A percentile compares a stretch with the other conserved stretches of the same genome.
phyloP scores from a whole-genome alignment of 2,113 vertebrate species.

The Forbesichthys papilliferus region DNA sequence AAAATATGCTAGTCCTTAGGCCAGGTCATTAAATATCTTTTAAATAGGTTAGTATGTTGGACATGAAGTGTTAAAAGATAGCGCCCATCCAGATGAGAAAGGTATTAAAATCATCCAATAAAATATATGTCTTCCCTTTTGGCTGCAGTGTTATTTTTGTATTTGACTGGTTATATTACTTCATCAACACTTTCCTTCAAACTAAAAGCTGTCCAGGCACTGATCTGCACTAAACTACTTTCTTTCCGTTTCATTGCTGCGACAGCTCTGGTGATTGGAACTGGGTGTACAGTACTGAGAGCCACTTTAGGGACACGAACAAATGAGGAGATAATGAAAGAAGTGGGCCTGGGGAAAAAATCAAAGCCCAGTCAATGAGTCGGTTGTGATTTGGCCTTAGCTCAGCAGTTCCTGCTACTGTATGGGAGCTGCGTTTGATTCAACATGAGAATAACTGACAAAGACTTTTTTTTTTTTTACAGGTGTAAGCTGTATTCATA shows the following conservation, averaged over 20 bases:
- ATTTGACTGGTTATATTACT: slow-evolving; percentile 7
- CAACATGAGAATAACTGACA: slow-evolving; percentile 61
- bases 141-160: background rate
- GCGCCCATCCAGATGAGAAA: no score
- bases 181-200: background rate
- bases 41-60: no score
- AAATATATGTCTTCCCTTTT: background rate
- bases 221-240: slow-evolving; percentile 14
- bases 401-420: slow-evolving; percentile 57
- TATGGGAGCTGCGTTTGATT: slow-evolving; percentile 49
- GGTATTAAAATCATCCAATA: no score
- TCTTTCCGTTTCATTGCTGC: slow-evolving; percentile 18
- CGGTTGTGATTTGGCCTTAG: slow-evolving; percentile 59
- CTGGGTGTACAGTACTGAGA: slow-evolving; percentile 20
- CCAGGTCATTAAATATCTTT: no score
- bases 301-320: slow-evolving; percentile 53
- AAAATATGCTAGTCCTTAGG: no score
- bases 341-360: slow-evolving; percentile 62
- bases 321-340: slow-evolving; percentile 71
- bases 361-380: slow-evolving; percentile 61
- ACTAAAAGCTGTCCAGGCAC: background rate
- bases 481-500: slow-evolving; percentile 33
- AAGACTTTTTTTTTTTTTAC: slow-evolving; percentile 24
- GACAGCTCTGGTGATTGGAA: slow-evolving; percentile 57
- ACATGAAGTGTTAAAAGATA: no score